Conservation (phyloP, 2,888 invertebrate genomes). For the Colostygia pectinataria region DNA sequence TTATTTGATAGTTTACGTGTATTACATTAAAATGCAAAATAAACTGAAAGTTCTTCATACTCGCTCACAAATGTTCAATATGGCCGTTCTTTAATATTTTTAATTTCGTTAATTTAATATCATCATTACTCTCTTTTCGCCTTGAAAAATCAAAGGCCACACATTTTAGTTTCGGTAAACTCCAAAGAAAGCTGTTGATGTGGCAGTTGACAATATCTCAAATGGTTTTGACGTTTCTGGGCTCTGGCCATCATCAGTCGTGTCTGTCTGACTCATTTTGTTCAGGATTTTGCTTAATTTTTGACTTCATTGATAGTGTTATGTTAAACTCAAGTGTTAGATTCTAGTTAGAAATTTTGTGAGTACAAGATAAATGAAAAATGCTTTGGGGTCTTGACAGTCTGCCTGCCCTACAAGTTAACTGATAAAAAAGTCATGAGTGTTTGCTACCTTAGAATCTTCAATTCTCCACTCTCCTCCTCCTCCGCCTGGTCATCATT, state of each 20-base stretch:
- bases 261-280: slow-evolving; percentile 66
- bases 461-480: too few species aligned
- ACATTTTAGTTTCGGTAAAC: neutral
- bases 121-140: too few species aligned
- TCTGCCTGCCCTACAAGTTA: too few species aligned
- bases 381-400: too few species aligned
- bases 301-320: slow-evolving; percentile 1
- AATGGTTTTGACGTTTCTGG: slow-evolving; percentile 74
- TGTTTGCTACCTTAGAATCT: too few species aligned
- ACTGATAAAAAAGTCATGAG: too few species aligned
- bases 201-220: slow-evolving; percentile 74
- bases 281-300: slow-evolving; percentile 22
- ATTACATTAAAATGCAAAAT: slow-evolving; percentile 19
- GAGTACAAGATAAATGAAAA: too few species aligned
- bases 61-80: slow-evolving; percentile 70
- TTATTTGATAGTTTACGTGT: slow-evolving; percentile 12
- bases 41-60: slow-evolving; percentile 39
- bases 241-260: slow-evolving; percentile 40
- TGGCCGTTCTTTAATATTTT: slow-evolving; percentile 71
- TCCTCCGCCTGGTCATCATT: too few species aligned
- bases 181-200: slow-evolving; percentile 60
- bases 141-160: neutral
- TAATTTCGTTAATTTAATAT: slow-evolving; percentile 13
- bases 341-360: too few species aligned
- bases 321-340: too few species aligned